Evolutionary conservation across 2,113 vertebrate genomes (phyloP).

Genomic region (Notarius lentiginosus): DNA sequence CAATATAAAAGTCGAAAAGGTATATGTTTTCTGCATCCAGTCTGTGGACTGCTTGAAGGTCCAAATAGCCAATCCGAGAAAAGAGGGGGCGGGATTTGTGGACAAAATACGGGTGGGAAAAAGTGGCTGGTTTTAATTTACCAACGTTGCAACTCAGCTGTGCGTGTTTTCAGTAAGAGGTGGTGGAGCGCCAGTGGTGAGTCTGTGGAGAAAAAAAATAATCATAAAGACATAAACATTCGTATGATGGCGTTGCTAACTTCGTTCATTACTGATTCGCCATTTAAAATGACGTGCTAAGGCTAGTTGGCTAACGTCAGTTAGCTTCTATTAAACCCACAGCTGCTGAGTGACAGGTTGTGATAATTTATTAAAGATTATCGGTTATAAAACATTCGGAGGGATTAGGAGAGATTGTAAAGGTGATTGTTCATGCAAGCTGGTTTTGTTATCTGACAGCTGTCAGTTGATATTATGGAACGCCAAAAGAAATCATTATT

Average conservation of each 20-base stretch:
- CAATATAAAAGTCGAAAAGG: neutral
- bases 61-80: neutral
- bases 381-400: neutral
- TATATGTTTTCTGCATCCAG: neutral
- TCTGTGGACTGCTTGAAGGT: neutral
- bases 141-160: neutral
- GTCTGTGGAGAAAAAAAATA: neutral
- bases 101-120: neutral
- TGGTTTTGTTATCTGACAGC: neutral
- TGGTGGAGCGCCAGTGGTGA: neutral
- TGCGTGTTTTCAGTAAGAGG: neutral
- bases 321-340: neutral
- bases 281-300: neutral
- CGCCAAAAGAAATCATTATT: neutral
- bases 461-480: slow-evolving; percentile 1
- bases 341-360: neutral
- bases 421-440: neutral
- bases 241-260: neutral
- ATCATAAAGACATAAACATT: neutral
- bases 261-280: too few relatives aligned
- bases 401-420: neutral
- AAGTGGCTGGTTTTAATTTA: neutral
- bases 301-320: neutral
- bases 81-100: neutral
- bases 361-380: neutral